Base-by-base conservation (phyloP, 2,888 invertebrate species). In the Acanthosoma haemorrhoidale region DNA sequence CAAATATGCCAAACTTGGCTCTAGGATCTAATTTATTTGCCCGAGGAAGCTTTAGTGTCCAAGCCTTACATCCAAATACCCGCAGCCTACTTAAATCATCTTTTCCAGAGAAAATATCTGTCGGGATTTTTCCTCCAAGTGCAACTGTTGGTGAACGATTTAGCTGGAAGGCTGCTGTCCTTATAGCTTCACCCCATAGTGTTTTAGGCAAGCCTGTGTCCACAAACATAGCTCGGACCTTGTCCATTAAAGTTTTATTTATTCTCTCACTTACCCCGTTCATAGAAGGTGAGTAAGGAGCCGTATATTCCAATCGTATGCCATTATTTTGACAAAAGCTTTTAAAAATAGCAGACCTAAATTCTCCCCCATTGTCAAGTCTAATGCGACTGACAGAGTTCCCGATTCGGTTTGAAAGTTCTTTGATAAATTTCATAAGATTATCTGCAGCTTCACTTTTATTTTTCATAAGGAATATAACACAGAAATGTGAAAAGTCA, bases 271-370 rank as follows among this genome's bases (percentile, higher is more conserved):
- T 43, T 43, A 43, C 21, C 16, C 43, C 15, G 6, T 43, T 43
- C 43, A 43, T 43, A 43, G 43, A 43, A 18, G 43, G 43, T 43
- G 43, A 43, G 43, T 43, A 43, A 43, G 43, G 43, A 43, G 43
- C 43, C 15, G 43, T 43, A n/a, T 43, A 43, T 43, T 43, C 43
- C 43, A 43, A 18, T 43, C 43, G 4, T 43, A 43, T 43, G 43
- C 43, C 43, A 43, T 43, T 43, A 43, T 43, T 43, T 43, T 43
- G 43, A 43, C 43, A 43, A 43, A 43, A 43, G 4, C 43, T 9
- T 43, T 43, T 18, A 8, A 43, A 43, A 43, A 43, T 43, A 43
- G 6, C 43, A 43, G 43, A 36, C 36, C 8, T 36, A 6, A 36
- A 36, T 36, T 36, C 36, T 36, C 36, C 36, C 9, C 36, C 4